phyloP scores from a whole-genome alignment of 2,888 invertebrate species.

The Limnephilus marmoratus region DNA sequence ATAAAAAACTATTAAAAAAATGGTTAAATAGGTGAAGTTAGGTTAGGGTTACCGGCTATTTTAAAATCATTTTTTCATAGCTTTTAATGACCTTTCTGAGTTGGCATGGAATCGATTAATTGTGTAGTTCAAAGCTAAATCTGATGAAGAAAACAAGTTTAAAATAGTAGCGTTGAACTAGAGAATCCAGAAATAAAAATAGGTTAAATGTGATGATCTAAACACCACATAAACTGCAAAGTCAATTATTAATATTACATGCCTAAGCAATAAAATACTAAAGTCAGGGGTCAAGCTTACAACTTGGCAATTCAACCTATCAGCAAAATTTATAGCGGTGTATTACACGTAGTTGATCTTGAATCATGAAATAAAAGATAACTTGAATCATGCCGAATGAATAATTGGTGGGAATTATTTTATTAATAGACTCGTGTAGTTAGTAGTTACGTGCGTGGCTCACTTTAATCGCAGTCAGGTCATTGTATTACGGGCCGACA shows the following conservation, averaged over 20 bases:
- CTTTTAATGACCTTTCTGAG: too few relatives aligned
- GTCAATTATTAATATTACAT: neutral
- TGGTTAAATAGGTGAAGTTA: too few relatives aligned
- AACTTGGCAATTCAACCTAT: neutral
- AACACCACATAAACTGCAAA: neutral
- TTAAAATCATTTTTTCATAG: too few relatives aligned
- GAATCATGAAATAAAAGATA: neutral
- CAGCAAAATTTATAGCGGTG: neutral
- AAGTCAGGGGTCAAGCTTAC: neutral
- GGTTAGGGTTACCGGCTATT: too few relatives aligned
- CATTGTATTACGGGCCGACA: constrained; percentile 47
- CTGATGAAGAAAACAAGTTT: neutral
- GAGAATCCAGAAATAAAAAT: neutral
- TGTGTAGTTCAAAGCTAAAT: neutral
- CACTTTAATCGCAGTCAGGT: constrained; percentile 1
- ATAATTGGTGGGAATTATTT: neutral
- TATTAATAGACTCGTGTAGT: neutral
- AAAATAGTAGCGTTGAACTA: neutral
- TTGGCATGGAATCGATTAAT: neutral
- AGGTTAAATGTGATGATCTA: neutral
- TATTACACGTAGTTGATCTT: neutral
- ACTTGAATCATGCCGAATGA: neutral
- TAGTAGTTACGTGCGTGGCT: constrained; percentile 20
- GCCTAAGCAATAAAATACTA: neutral
- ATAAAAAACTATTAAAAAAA: too few relatives aligned